Percentiles rank a stretch among this genome's conserved stretches.
phyloP scores from a whole-genome alignment of 2,888 invertebrate species.

The Pollenia amentaria region DNA sequence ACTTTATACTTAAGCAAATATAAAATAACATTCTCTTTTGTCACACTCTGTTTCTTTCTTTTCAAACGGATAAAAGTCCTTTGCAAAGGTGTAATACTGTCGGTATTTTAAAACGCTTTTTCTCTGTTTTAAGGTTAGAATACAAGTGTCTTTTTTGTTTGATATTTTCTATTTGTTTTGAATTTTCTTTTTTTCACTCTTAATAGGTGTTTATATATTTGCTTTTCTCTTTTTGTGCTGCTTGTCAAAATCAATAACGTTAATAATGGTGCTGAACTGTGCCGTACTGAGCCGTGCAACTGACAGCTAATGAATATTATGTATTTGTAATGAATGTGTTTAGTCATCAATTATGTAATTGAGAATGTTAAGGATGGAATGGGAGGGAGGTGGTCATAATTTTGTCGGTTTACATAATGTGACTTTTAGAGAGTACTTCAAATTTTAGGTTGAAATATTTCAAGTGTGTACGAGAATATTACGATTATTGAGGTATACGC shows the following conservation, averaged over 20 bases:
- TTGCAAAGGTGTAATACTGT: conserved; percentile 1
- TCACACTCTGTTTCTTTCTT: background rate
- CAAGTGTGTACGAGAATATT: background rate
- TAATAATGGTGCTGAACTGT: conserved; percentile 44
- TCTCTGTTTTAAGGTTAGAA: background rate
- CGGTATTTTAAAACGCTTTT: conserved; percentile 10
- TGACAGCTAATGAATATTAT: conserved; percentile 71
- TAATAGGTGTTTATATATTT: background rate
- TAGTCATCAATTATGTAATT: conserved; percentile 71
- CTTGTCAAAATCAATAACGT: conserved; percentile 50
- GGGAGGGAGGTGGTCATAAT: background rate
- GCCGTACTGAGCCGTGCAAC: conserved; percentile 41
- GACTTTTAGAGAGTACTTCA: conserved; percentile 38
- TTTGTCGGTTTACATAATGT: conserved; percentile 14
- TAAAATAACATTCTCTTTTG: conserved; percentile 9
- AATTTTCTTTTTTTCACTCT: background rate
- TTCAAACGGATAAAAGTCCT: background rate
- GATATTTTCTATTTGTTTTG: background rate
- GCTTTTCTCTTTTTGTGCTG: background rate
- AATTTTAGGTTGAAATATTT: conserved; percentile 39
- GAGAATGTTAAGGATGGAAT: background rate
- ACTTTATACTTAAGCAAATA: background rate
- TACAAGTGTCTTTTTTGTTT: background rate
- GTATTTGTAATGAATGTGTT: conserved; percentile 56
- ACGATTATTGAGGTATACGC: background rate